Evolutionary conservation across 2,797 vertebrate species (phyloP).

Genomic region (Lepilemur septentrionalis): DNA sequence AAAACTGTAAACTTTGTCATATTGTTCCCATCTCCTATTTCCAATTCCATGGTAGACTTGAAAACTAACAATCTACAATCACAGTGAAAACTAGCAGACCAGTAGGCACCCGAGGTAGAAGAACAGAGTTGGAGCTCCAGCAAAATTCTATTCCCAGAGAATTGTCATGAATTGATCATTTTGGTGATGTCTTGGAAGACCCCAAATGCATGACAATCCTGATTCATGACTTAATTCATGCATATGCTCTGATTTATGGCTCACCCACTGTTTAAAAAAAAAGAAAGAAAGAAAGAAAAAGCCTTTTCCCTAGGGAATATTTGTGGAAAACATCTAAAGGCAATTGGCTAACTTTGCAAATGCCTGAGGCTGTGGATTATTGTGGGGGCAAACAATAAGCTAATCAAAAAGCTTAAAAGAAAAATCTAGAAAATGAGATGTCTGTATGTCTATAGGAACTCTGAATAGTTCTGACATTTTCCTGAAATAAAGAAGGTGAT

Average conservation of each 20-base stretch:
- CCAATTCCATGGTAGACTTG: not conserved
- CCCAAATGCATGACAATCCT: not conserved
- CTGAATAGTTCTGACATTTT: not conserved
- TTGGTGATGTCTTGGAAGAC: not conserved
- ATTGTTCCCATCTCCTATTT: not conserved
- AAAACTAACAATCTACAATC: not conserved
- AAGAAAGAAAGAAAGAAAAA: too few relatives aligned
- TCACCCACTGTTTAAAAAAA: not conserved
- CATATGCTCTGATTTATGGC: not conserved
- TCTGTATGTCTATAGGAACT: not conserved
- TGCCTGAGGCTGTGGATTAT: not conserved
- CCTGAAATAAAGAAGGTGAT: not conserved
- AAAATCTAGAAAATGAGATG: not conserved
- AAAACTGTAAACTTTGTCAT: not conserved
- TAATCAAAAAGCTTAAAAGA: not conserved
- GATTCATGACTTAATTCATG: not conserved
- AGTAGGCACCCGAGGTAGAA: not conserved
- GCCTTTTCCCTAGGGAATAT: not conserved
- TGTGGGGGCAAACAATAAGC: not conserved
- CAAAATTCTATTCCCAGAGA: not conserved
- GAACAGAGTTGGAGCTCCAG: not conserved
- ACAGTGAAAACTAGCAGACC: not conserved
- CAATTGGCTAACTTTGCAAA: not conserved
- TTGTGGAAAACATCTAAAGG: not conserved
- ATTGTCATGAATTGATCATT: not conserved